These are phyloP conservation scores for Otis tarda DNA, from an alignment of 2,113 vertebrate genomes.

Conservation along the genomic window DNA sequence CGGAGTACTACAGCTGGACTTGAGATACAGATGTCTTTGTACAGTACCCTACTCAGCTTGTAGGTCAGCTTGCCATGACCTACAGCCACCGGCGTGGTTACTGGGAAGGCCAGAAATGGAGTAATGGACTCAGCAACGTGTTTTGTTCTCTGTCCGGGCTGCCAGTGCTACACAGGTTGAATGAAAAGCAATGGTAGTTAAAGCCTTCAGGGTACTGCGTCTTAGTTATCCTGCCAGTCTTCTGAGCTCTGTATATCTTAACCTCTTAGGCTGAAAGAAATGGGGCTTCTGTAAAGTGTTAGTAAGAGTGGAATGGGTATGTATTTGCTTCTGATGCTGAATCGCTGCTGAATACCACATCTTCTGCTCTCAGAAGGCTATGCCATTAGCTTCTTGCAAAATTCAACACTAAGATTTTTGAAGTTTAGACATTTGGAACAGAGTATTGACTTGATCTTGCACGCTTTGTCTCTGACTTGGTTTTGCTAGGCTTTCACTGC, in stretches of 20 bases:
- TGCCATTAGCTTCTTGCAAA: not conserved
- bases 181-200: not conserved
- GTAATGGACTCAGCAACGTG: not conserved
- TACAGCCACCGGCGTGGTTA: not conserved
- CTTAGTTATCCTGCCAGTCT: not conserved
- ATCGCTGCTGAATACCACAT: not conserved
- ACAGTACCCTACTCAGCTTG: not conserved
- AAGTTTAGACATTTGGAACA: not conserved
- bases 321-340: not conserved
- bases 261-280: not conserved
- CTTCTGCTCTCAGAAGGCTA: not conserved
- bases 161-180: not conserved
- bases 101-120: not conserved
- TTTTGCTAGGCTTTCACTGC: not conserved
- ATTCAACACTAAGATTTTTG: not conserved
- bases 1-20: not conserved
- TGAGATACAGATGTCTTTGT: not conserved
- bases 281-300: not conserved
- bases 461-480: not conserved
- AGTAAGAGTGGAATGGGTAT: not conserved
- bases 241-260: not conserved
- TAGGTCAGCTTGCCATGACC: not conserved
- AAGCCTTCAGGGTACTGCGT: not conserved
- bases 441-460: not conserved
- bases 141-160: not conserved